phyloP scores from a whole-genome alignment of 2,888 invertebrate genomes.

The Ochlodes sylvanus region DNA sequence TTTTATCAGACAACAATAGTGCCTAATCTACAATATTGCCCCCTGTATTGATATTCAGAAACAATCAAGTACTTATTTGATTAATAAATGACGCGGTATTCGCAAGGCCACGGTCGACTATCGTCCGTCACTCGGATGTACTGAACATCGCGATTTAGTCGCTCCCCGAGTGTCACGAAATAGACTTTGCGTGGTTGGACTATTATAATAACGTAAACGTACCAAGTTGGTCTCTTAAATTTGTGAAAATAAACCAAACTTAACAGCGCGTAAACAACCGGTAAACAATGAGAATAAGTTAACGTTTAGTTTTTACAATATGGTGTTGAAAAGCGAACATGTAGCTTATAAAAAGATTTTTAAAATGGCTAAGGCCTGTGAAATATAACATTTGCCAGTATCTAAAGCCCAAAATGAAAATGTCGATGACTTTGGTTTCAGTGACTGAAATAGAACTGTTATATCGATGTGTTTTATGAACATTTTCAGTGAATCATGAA shows the following conservation, averaged over 20 bases:
- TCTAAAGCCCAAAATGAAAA: neutral
- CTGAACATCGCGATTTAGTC: constrained; percentile 54
- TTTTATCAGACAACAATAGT: too few species aligned
- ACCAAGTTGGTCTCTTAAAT: too few species aligned
- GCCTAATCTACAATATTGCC: neutral
- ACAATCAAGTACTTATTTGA: constrained; percentile 47
- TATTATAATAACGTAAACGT: too few species aligned
- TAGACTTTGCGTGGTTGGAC: constrained; percentile 11
- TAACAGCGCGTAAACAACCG: too few species aligned
- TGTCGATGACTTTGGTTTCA: neutral
- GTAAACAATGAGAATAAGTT: too few species aligned
- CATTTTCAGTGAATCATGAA: neutral
- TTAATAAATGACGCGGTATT: constrained; percentile 57
- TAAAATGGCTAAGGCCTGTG: neutral
- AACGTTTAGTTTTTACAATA: neutral
- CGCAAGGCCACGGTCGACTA: constrained; percentile 62
- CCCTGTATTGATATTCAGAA: constrained; percentile 29
- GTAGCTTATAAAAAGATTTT: neutral
- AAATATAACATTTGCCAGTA: neutral
- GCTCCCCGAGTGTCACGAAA: constrained; percentile 26
- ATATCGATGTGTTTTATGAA: neutral
- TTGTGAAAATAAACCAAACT: too few species aligned
- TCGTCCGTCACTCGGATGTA: constrained; percentile 53
- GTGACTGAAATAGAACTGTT: constrained; percentile 12
- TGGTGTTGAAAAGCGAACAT: neutral